Percentiles rank a stretch among this genome's conserved stretches.
phyloP scores from a whole-genome alignment of 2,888 invertebrate species.

The Litoditis marina region DNA sequence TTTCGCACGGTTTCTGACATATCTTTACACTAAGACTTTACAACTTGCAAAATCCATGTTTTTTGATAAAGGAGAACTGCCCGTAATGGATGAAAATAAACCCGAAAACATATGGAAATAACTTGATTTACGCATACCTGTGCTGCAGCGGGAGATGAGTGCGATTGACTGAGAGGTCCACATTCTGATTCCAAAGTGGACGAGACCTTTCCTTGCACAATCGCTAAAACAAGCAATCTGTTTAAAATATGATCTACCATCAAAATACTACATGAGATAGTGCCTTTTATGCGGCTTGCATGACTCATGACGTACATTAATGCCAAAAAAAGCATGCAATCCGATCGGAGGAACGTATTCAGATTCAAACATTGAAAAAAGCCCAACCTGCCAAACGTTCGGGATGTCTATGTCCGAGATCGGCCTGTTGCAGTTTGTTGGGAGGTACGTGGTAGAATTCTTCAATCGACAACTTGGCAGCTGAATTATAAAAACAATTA shows the following conservation, averaged over 20 bases:
- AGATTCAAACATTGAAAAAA: not conserved
- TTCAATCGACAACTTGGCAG: constrained; percentile 64
- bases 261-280: not conserved
- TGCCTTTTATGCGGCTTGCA: not conserved
- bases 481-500: constrained; percentile 36
- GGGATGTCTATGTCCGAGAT: constrained; percentile 64
- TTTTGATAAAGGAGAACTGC: too few species aligned
- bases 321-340: too few species aligned
- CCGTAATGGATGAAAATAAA: too few species aligned
- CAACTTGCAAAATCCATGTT: too few species aligned
- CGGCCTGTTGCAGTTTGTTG: constrained; percentile 46
- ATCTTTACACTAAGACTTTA: too few species aligned
- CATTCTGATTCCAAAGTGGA: constrained; percentile 45
- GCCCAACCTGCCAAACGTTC: constrained; percentile 64
- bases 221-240: constrained; percentile 24
- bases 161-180: not conserved
- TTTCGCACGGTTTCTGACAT: too few species aligned
- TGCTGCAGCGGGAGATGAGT: not conserved
- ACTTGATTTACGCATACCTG: too few species aligned
- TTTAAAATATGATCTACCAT: too few species aligned
- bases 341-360: not conserved
- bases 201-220: constrained; percentile 47
- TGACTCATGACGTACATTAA: too few species aligned
- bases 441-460: constrained; percentile 89
- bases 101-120: too few species aligned